A percentile compares a stretch with the other conserved stretches of the same genome.
Evolutionary conservation across 2,113 vertebrate genomes (phyloP).

Genomic region (Chiloscyllium plagiosum): DNA sequence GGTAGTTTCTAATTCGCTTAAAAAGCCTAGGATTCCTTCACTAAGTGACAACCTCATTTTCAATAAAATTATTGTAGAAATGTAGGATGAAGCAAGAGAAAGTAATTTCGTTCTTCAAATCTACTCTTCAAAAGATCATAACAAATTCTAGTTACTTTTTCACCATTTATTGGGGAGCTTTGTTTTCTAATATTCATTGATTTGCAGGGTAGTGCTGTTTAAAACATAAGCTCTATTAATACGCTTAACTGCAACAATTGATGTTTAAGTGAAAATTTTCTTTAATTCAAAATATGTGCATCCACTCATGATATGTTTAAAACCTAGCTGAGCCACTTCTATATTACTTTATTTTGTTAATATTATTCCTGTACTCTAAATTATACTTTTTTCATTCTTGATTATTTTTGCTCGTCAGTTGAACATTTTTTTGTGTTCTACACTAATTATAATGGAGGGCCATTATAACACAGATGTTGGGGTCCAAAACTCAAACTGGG

Average conservation of each 20-base stretch:
- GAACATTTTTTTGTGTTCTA: too few relatives aligned
- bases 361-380: neutral
- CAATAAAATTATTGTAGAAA: too few relatives aligned
- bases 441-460: too few relatives aligned
- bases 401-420: neutral
- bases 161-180: too few relatives aligned
- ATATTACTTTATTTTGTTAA: slow-evolving; percentile 2
- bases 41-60: too few relatives aligned
- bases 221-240: neutral
- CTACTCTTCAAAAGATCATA: too few relatives aligned
- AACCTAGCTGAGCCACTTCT: neutral
- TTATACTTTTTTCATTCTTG: neutral
- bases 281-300: neutral
- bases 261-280: neutral
- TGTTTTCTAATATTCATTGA: neutral
- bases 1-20: neutral
- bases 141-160: too few relatives aligned
- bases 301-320: neutral
- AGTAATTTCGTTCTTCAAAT: too few relatives aligned
- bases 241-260: neutral
- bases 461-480: too few relatives aligned
- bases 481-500: too few relatives aligned
- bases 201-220: neutral
- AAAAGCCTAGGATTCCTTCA: too few relatives aligned
- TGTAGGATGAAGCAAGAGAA: too few relatives aligned